Evolutionary conservation across 1,140 invertebrate genomes (phyloP).

Genomic region (Drosophila parabipectinata): DNA sequence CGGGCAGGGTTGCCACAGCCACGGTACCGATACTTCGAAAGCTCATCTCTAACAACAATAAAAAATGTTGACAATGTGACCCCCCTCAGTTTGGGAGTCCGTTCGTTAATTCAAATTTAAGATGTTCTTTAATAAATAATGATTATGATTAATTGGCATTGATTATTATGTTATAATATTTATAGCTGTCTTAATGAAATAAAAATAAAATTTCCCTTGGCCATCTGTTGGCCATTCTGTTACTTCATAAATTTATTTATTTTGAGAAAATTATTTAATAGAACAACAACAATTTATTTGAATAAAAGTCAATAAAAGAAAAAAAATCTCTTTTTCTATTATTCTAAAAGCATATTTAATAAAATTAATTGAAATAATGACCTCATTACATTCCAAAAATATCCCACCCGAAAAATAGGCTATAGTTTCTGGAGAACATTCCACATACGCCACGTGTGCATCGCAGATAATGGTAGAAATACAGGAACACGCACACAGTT

Average conservation of each 20-base stretch:
- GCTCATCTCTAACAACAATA: not conserved
- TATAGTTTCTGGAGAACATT: not conserved
- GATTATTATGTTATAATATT: no score
- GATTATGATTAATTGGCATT: not conserved
- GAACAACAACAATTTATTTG: no score
- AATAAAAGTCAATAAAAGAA: no score
- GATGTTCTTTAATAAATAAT: no score
- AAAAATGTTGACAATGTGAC: not conserved
- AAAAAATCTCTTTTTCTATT: no score
- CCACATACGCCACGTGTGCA: constrained; percentile 44
- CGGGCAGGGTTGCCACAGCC: not conserved
- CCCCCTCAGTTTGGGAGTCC: not conserved
- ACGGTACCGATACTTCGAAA: not conserved
- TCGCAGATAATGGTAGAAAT: not conserved
- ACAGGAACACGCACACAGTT: constrained; percentile 9
- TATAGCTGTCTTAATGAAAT: no score
- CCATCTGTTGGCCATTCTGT: no score
- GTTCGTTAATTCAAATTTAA: not conserved
- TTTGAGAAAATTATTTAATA: no score
- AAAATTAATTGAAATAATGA: not conserved
- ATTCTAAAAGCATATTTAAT: no score
- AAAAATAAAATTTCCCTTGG: no score
- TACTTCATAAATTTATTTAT: no score
- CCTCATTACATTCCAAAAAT: not conserved
- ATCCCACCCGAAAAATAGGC: constrained; percentile 3